phyloP scores from a whole-genome alignment of 2,888 invertebrate genomes.

The Neoaliturus tenellus region DNA sequence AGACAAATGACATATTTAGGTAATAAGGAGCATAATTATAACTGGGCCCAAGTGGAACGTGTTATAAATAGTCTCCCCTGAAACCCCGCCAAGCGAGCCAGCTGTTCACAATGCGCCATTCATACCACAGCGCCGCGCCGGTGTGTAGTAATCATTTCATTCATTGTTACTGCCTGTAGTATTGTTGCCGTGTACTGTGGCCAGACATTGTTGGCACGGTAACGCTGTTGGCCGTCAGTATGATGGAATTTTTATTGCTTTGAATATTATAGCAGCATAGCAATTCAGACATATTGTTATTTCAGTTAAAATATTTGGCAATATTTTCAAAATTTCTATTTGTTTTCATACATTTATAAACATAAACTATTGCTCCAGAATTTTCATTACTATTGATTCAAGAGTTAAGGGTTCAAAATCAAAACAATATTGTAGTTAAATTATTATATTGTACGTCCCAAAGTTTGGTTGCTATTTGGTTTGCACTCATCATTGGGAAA shows the following conservation, averaged over 20 bases:
- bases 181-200: slow-evolving; percentile 1
- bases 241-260: slow-evolving; percentile 29
- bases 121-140: slow-evolving; percentile 9
- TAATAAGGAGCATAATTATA: slow-evolving; percentile 22
- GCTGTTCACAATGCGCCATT: slow-evolving; percentile 32
- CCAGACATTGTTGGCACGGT: slow-evolving; percentile 16
- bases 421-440: too few species aligned
- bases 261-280: slow-evolving; percentile 2
- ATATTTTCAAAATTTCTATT: too few species aligned
- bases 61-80: slow-evolving; percentile 11
- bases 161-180: slow-evolving; percentile 22
- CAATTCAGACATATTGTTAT: too few species aligned
- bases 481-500: too few species aligned
- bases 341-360: too few species aligned
- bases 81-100: slow-evolving; percentile 5
- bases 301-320: too few species aligned
- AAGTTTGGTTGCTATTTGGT: too few species aligned
- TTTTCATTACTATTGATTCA: too few species aligned
- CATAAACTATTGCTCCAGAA: too few species aligned
- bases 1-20: slow-evolving; percentile 23
- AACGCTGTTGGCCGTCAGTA: slow-evolving; percentile 3
- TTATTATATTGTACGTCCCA: too few species aligned
- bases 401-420: too few species aligned
- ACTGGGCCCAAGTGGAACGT: neutral
- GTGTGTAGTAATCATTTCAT: slow-evolving; percentile 33